Percentiles rank a stretch among this genome's conserved stretches.
Conservation (phyloP, 2,113 vertebrate species). For the Anarrhichthys ocellatus region DNA sequence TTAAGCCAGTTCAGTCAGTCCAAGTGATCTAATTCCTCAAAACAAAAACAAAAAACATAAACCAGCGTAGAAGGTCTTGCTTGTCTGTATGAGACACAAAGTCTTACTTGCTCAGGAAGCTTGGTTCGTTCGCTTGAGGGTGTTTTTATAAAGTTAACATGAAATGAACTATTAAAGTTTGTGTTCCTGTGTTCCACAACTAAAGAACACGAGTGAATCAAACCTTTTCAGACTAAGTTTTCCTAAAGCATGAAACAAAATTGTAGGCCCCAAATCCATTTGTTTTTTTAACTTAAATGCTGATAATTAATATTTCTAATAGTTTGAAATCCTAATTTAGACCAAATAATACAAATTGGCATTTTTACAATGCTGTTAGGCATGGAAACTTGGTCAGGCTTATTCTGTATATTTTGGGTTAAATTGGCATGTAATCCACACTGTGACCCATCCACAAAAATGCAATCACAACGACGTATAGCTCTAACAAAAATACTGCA, state of each 20-base stretch:
- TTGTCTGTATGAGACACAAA: background rate
- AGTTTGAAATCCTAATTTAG: background rate
- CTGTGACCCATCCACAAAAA: background rate
- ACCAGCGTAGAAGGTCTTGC: background rate
- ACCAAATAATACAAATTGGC: background rate
- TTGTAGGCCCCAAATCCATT: background rate
- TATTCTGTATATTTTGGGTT: background rate
- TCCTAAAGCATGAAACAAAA: background rate
- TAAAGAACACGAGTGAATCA: background rate
- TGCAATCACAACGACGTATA: background rate
- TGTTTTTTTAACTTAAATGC: background rate
- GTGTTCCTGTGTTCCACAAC: background rate
- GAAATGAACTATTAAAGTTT: background rate
- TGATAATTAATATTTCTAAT: background rate
- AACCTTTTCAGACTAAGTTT: background rate
- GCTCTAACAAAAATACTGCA: background rate
- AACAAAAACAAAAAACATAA: background rate
- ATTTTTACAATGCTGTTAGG: background rate
- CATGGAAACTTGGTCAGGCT: background rate
- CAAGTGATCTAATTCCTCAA: background rate
- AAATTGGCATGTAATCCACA: background rate
- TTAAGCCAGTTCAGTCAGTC: background rate
- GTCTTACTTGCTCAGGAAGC: background rate
- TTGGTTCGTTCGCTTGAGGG: background rate
- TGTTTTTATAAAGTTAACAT: background rate